Evolutionary conservation across 2,113 vertebrate genomes (phyloP).

Genomic region (Nicator chloris): DNA sequence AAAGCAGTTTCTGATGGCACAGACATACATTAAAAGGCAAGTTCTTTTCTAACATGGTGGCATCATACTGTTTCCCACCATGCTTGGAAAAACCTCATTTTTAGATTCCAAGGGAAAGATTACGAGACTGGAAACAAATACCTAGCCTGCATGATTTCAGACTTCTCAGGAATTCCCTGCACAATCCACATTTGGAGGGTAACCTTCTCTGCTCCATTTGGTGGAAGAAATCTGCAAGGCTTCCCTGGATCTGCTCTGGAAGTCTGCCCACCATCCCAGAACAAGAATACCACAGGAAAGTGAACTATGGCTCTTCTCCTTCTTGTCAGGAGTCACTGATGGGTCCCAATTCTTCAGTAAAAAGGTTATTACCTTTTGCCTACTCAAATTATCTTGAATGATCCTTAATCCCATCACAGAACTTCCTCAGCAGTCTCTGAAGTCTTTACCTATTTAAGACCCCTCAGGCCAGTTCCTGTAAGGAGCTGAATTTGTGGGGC

Average conservation of each 20-base stretch:
- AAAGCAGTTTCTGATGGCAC: not conserved
- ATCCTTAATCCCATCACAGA: not conserved
- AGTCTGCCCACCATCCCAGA: not conserved
- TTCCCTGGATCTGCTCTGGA: not conserved
- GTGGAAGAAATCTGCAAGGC: not conserved
- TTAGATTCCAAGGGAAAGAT: not conserved
- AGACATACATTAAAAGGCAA: not conserved
- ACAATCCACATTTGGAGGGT: not conserved
- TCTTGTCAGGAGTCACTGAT: not conserved
- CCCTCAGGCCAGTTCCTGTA: not conserved
- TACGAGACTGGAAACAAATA: not conserved
- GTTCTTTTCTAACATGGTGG: not conserved
- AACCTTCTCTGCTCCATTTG: not conserved
- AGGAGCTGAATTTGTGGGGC: not conserved
- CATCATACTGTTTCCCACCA: not conserved
- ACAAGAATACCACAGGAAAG: not conserved
- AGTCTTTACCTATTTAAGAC: not conserved
- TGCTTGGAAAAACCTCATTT: not conserved
- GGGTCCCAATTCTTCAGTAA: not conserved
- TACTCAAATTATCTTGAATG: not conserved
- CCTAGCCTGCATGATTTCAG: not conserved
- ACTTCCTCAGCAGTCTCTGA: not conserved
- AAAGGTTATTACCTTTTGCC: not conserved
- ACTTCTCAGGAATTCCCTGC: not conserved
- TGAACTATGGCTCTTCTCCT: not conserved